Evolutionary conservation across 2,113 vertebrate genomes (phyloP).

Genomic region (Alosa alosa): DNA sequence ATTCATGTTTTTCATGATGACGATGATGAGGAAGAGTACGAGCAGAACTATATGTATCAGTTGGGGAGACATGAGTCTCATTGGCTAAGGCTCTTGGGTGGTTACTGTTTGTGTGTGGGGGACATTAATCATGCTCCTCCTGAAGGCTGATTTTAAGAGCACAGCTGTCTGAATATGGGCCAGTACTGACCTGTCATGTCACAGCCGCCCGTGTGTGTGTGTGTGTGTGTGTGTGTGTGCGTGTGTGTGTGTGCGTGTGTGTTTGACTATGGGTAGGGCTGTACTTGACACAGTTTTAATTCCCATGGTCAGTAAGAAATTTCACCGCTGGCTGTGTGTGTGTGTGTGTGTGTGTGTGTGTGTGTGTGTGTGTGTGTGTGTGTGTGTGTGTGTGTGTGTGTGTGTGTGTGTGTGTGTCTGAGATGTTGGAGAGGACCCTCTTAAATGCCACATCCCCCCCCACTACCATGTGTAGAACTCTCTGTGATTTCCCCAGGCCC

Average conservation of each 20-base stretch:
- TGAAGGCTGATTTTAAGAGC: conserved; percentile 23
- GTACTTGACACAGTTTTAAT: not conserved
- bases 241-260: conserved; percentile 10
- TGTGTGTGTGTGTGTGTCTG: too few species aligned
- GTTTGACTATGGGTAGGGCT: conserved; percentile 6
- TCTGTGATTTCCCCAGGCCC: not conserved
- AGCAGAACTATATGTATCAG: not conserved
- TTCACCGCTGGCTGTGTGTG: not conserved
- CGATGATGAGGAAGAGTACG: not conserved
- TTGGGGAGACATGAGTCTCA: not conserved
- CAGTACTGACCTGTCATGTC: not conserved
- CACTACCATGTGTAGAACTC: not conserved
- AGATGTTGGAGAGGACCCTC: not conserved
- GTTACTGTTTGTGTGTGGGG: not conserved
- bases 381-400: not conserved
- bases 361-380: not conserved
- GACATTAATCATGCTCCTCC: conserved; percentile 26
- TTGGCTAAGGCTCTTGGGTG: not conserved
- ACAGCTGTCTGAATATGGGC: conserved; percentile 29
- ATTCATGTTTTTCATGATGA: not conserved
- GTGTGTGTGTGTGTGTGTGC: conserved; percentile 5
- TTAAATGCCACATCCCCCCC: not conserved
- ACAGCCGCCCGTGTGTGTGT: not conserved
- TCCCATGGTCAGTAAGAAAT: not conserved
- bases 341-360: not conserved